Percentiles rank a stretch among this genome's conserved stretches.
Conservation (phyloP, 2,797 vertebrate genomes). For the Orientallactaga sibirica region DNA sequence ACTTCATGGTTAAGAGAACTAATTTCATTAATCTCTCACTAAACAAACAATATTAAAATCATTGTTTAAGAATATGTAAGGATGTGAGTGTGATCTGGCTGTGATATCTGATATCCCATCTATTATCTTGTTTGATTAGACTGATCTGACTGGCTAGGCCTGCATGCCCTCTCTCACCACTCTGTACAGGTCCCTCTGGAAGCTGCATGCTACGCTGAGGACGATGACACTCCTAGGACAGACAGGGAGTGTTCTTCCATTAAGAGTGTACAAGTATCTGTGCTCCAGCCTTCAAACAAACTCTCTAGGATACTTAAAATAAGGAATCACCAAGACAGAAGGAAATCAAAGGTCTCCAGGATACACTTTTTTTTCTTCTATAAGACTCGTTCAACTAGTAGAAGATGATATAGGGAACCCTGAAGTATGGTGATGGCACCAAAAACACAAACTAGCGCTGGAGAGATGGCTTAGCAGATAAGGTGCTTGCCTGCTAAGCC, state of each 20-base stretch:
- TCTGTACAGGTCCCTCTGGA: neutral
- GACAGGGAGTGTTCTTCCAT: too few species aligned
- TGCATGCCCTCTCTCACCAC: neutral
- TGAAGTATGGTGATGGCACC: neutral
- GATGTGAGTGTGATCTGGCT: neutral
- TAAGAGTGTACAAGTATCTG: too few species aligned
- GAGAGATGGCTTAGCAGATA: too few species aligned
- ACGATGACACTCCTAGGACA: neutral
- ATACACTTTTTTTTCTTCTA: too few species aligned
- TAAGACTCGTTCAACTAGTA: too few species aligned
- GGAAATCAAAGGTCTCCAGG: neutral
- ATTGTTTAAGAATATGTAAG: neutral
- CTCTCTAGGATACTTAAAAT: constrained; percentile 4
- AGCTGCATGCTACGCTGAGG: neutral
- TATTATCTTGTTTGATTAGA: neutral
- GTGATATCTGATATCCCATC: neutral
- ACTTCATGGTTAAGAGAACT: neutral
- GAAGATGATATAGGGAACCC: neutral
- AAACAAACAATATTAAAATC: neutral
- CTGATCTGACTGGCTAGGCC: neutral
- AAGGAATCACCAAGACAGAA: neutral
- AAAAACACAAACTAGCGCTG: too few species aligned
- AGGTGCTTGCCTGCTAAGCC: too few species aligned
- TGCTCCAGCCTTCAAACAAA: too few species aligned
- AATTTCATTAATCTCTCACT: neutral